Evolutionary conservation across 2,797 vertebrate genomes (phyloP).

Genomic region (Amphiprion clarkii): DNA sequence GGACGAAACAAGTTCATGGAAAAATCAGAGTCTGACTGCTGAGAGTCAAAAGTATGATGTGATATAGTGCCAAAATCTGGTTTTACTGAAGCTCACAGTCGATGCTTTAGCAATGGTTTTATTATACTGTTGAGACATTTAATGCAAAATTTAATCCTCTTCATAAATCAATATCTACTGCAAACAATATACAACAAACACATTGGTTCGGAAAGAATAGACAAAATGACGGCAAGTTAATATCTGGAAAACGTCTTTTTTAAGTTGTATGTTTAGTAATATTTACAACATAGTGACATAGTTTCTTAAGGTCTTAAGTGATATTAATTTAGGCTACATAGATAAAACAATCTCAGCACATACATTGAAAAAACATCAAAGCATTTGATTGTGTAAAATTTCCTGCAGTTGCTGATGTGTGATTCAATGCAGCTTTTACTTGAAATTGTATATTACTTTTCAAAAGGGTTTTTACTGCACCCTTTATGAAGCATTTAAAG

Average conservation of each 20-base stretch:
- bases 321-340: background rate
- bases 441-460: background rate
- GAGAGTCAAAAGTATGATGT: background rate
- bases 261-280: too few relatives aligned
- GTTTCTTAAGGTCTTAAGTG: background rate
- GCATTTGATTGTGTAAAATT: background rate
- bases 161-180: background rate
- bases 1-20: conserved; percentile 7
- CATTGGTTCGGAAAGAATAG: background rate
- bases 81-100: background rate
- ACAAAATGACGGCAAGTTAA: background rate
- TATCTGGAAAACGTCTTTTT: background rate
- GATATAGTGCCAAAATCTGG: background rate
- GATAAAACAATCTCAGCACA: background rate
- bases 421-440: background rate
- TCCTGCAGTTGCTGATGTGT: background rate
- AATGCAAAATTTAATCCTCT: background rate
- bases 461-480: background rate
- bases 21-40: conserved; percentile 42
- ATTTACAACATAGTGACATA: background rate
- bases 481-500: background rate
- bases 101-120: background rate
- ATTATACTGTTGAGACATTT: background rate
- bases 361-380: background rate
- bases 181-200: too few relatives aligned